These are phyloP conservation scores for Atrichornis clamosus DNA, from an alignment of 2,113 vertebrate genomes.

Conservation along the genomic window DNA sequence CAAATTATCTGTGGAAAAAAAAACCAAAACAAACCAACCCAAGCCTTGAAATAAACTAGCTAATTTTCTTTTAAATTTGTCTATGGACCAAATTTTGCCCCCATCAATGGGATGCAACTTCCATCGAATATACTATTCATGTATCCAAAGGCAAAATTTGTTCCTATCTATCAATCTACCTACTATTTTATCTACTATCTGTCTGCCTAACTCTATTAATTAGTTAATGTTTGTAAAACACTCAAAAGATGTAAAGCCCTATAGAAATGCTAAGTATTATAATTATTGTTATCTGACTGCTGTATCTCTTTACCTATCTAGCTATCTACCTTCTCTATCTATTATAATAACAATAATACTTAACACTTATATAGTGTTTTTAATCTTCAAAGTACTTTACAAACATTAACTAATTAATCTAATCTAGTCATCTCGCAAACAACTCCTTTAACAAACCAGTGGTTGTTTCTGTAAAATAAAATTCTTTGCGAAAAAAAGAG, in stretches of 20 bases:
- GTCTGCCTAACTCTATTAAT: conserved; percentile 68
- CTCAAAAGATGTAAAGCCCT: conserved; percentile 67
- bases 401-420: conserved; percentile 71
- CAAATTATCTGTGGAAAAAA: background rate
- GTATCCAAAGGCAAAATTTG: conserved; percentile 62
- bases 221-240: conserved; percentile 72
- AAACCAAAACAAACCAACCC: background rate
- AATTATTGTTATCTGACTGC: conserved; percentile 67
- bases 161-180: conserved; percentile 64
- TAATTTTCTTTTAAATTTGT: conserved; percentile 14
- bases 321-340: conserved; percentile 69
- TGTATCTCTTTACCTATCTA: conserved; percentile 71
- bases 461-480: conserved; percentile 37
- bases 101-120: conserved; percentile 8
- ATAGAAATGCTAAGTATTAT: conserved; percentile 67
- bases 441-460: conserved; percentile 48
- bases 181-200: conserved; percentile 67
- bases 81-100: conserved; percentile 9
- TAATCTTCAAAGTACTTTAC: conserved; percentile 69
- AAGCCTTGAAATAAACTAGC: background rate
- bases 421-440: conserved; percentile 62
- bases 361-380: conserved; percentile 66
- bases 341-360: conserved; percentile 66
- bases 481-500: conserved; percentile 31
- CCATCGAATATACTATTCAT: conserved; percentile 19